Base-by-base conservation (phyloP, 2,797 vertebrate genomes). In the Chanos chanos region DNA sequence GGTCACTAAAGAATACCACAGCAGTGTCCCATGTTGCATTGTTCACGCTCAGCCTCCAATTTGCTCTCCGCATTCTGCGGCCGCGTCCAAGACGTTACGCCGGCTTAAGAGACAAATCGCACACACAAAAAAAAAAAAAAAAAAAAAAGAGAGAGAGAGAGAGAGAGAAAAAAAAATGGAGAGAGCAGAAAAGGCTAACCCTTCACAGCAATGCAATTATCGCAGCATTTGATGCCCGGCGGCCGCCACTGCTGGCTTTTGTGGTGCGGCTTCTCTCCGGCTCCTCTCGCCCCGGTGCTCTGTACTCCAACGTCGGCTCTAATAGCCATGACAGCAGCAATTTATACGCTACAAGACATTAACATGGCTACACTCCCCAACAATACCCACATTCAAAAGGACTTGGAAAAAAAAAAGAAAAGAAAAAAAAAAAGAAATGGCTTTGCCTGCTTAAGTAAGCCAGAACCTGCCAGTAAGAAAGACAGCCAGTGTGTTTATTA, bases 311-410 rank as follows among this genome's bases (percentile, higher is more conserved):
- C 94, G 89, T 86, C 86, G 90, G 89, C 93, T 84, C 94, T 99
- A 99, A 98, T 98, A 96, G 93, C 95, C 96, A 99, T 98, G 94
- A 96, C 95, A 91, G 87, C 89, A 83, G 94, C 94, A 92, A 98
- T 98, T 97, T 98, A 93, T 96, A 99, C 94, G 96, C 93, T 99
- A 97, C 96, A 99, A 94, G 96, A 97, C 95, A 98, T 98, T 97
- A 97, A 91, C 89, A 89, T 84, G 87, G 87, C 84, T 75, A 83
- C 79, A 82, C 85, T 87, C 83, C 77, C 77, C 81, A 86, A 87
- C 89, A 91, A 91, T 82, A 84, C 72, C 72, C 66, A 80, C 83
- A 77, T 84, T 89, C 78, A 89, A 87, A 86, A 75, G 83, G 83
- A 83, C 82, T 84, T 83, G 79, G 78, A 31, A 5, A 24, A 30